These are phyloP conservation scores for Thereuonema tuberculata DNA, from an alignment of 1,140 invertebrate genomes.

Conservation along the genomic window DNA sequence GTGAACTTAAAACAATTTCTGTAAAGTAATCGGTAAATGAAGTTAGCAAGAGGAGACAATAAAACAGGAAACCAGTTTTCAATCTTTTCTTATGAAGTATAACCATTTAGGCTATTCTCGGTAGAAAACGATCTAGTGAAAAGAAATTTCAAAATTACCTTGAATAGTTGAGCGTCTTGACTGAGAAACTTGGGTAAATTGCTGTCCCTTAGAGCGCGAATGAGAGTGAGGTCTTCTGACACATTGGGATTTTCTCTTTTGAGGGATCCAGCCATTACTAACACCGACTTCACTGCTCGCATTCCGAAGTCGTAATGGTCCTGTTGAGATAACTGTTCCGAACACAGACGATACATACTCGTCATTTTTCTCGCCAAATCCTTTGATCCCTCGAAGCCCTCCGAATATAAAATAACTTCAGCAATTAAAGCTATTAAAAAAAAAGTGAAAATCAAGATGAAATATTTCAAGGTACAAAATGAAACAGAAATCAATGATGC, in stretches of 20 bases:
- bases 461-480: no score
- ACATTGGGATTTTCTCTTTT: slow-evolving; percentile 34
- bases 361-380: slow-evolving; percentile 75
- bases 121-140: no score
- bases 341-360: slow-evolving; percentile 81
- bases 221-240: slow-evolving; percentile 18
- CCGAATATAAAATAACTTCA: slow-evolving; percentile 81
- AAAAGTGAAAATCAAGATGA: no score
- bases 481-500: no score
- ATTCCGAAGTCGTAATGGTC: slow-evolving; percentile 90
- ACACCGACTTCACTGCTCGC: slow-evolving; percentile 48
- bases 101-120: no score
- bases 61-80: no score
- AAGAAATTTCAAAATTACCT: no score
- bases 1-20: no score
- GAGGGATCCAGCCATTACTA: slow-evolving; percentile 35
- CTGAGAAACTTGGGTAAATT: slow-evolving; percentile 36
- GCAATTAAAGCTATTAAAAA: slow-evolving; percentile 57
- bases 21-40: no score
- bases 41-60: no score
- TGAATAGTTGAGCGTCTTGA: slow-evolving; percentile 33
- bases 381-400: slow-evolving; percentile 79
- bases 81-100: no score
- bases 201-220: slow-evolving; percentile 32
- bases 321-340: slow-evolving; percentile 80